These are phyloP conservation scores for Rhyacophila evoluta DNA, from an alignment of 2,888 invertebrate species.

Conservation along the genomic window DNA sequence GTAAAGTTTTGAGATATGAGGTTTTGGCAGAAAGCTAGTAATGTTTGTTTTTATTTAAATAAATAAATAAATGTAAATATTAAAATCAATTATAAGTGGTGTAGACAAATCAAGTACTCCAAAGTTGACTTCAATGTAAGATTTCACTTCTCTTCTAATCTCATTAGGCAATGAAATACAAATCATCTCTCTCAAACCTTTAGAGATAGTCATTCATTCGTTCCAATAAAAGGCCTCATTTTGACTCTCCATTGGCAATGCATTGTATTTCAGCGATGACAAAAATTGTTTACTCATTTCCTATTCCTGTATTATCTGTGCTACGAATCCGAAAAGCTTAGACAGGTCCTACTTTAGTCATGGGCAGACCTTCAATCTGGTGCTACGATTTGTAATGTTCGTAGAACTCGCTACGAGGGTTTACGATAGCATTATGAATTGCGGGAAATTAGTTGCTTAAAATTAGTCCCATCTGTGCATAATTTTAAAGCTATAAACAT, in stretches of 20 bases:
- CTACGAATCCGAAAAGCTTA: not conserved
- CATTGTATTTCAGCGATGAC: not conserved
- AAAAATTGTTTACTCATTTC: not conserved
- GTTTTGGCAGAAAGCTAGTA: too few species aligned
- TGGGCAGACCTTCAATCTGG: not conserved
- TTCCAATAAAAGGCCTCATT: not conserved
- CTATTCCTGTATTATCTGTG: not conserved
- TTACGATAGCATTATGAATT: not conserved
- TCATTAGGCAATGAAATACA: too few species aligned
- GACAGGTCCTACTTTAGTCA: not conserved
- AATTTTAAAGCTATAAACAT: too few species aligned
- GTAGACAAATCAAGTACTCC: too few species aligned
- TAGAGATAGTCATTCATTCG: not conserved
- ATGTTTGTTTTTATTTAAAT: too few species aligned
- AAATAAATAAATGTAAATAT: too few species aligned
- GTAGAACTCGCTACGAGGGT: not conserved
- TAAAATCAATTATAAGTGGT: too few species aligned
- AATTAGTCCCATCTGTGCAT: not conserved
- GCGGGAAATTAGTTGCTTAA: not conserved
- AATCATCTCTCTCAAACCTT: too few species aligned
- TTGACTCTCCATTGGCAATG: not conserved
- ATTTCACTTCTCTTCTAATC: too few species aligned
- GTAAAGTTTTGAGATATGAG: too few species aligned
- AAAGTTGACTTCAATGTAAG: too few species aligned
- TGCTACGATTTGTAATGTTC: not conserved